These are phyloP conservation scores for Drosophila quadrilineata DNA, from an alignment of 1,140 invertebrate genomes.

Conservation along the genomic window DNA sequence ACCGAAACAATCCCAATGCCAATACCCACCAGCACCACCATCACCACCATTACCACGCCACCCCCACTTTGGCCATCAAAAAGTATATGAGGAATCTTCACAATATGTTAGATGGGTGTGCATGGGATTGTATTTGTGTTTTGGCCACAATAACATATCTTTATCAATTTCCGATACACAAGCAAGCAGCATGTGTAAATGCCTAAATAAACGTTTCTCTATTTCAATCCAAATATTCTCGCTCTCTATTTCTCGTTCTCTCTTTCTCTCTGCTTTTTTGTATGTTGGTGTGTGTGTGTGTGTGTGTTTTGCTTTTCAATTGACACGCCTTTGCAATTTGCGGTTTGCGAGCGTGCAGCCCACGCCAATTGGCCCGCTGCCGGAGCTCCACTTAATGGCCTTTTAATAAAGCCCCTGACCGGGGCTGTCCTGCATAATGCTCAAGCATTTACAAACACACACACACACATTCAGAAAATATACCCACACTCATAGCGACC, in stretches of 20 bases:
- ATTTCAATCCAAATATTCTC: background rate
- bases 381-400: constrained; percentile 19
- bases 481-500: no score
- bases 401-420: constrained; percentile 32
- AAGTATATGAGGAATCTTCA: constrained; percentile 5
- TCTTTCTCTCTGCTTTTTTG: constrained; percentile 9
- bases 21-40: no score
- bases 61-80: no score
- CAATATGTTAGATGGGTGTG: constrained; percentile 21
- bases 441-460: background rate
- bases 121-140: constrained; percentile 15
- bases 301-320: constrained; percentile 13
- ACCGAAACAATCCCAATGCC: no score
- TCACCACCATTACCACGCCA: no score
- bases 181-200: constrained; percentile 44
- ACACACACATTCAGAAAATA: background rate
- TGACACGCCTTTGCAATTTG: constrained; percentile 35
- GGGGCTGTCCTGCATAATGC: constrained; percentile 9
- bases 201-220: constrained; percentile 65
- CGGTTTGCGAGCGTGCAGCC: constrained; percentile 10
- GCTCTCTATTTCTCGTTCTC: background rate
- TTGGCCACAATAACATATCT: constrained; percentile 65
- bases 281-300: no score
- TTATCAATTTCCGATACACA: constrained; percentile 73
- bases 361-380: constrained; percentile 23